A percentile compares a stretch with the other conserved stretches of the same genome.
These are phyloP conservation scores for Pseudochaenichthys georgianus DNA, from an alignment of 2,797 vertebrate genomes.

Conservation along the genomic window DNA sequence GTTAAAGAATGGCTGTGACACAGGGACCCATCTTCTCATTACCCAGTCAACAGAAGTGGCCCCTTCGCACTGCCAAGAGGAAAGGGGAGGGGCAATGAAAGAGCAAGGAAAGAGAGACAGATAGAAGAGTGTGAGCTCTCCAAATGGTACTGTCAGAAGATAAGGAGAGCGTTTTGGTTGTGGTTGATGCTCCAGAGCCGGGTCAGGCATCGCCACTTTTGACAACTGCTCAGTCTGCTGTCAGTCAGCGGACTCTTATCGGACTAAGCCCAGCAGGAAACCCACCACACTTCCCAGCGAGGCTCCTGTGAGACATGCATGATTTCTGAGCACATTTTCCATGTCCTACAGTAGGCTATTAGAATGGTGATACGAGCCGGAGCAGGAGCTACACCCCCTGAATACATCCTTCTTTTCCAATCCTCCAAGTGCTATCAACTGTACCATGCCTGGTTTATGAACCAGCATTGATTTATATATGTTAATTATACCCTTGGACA, in stretches of 20 bases:
- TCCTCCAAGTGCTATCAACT: constrained; percentile 43
- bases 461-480: constrained; percentile 78
- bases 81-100: constrained; percentile 41
- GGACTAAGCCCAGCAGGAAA: constrained; percentile 46
- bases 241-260: constrained; percentile 70
- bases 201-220: constrained; percentile 75
- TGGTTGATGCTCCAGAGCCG: constrained; percentile 63
- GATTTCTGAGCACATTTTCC: constrained; percentile 62
- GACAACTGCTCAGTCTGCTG: constrained; percentile 71
- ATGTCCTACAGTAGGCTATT: constrained; percentile 52
- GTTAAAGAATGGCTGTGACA: constrained; percentile 52
- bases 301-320: constrained; percentile 58
- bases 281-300: constrained; percentile 56
- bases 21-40: constrained; percentile 73
- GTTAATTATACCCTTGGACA: constrained; percentile 76
- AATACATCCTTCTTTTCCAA: constrained; percentile 39
- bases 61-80: constrained; percentile 58
- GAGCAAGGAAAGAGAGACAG: constrained; percentile 43
- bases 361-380: constrained; percentile 43
- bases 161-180: constrained; percentile 78
- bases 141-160: constrained; percentile 69
- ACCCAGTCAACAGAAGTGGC: constrained; percentile 64
- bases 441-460: constrained; percentile 69
- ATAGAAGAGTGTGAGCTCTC: constrained; percentile 61
- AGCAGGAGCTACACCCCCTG: constrained; percentile 21